These are phyloP conservation scores for Bombus superbus DNA, from an alignment of 1,140 invertebrate genomes.

Conservation along the genomic window DNA sequence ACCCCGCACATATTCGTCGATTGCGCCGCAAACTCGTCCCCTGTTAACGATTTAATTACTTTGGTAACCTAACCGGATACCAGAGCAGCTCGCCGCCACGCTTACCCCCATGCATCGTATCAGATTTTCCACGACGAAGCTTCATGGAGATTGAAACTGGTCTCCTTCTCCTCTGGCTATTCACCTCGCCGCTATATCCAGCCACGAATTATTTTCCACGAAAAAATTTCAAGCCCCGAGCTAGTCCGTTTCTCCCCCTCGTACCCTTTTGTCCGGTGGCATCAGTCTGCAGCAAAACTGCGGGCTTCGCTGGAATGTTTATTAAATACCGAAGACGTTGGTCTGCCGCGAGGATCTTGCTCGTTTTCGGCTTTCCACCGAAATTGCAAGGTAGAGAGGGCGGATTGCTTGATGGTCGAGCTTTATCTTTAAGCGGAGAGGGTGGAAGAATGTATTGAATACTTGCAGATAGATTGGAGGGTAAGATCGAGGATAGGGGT, in stretches of 20 bases:
- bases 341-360: constrained; percentile 13
- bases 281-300: constrained; percentile 48
- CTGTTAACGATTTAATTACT: constrained; percentile 68
- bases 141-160: constrained; percentile 52
- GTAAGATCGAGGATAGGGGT: neutral
- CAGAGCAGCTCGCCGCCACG: constrained; percentile 13
- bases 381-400: constrained; percentile 39
- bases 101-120: constrained; percentile 41
- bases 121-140: constrained; percentile 53
- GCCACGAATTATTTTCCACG: constrained; percentile 41
- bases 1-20: constrained; percentile 50
- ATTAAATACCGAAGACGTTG: constrained; percentile 68
- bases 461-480: constrained; percentile 29
- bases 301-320: constrained; percentile 65
- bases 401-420: neutral
- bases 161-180: neutral
- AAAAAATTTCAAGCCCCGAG: constrained; percentile 51
- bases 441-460: constrained; percentile 42
- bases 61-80: constrained; percentile 58
- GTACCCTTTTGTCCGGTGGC: neutral
- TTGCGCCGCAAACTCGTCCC: constrained; percentile 54
- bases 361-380: constrained; percentile 39
- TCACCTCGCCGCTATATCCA: neutral
- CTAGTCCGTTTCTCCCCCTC: neutral
- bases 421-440: constrained; percentile 30